These are phyloP conservation scores for Oceanites oceanicus DNA, from an alignment of 2,113 vertebrate genomes.

Conservation along the genomic window DNA sequence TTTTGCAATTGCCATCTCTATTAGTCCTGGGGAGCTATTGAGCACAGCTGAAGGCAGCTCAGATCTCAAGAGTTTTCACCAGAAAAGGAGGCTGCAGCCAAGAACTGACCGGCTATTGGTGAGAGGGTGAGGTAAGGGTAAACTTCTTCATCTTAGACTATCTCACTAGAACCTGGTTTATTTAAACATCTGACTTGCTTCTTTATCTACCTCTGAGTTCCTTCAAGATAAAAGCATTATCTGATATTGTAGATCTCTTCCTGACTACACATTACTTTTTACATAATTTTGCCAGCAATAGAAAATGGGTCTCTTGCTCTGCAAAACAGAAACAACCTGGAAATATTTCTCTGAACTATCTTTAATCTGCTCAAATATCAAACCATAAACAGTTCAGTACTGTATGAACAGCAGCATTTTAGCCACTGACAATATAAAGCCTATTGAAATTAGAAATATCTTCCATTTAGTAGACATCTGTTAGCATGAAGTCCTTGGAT, in stretches of 20 bases:
- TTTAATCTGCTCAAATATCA: background rate
- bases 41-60: background rate
- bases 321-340: background rate
- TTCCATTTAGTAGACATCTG: background rate
- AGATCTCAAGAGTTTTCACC: background rate
- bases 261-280: background rate
- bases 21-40: background rate
- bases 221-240: background rate
- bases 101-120: background rate
- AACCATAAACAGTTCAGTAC: background rate
- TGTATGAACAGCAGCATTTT: background rate
- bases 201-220: background rate
- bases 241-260: background rate
- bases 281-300: background rate
- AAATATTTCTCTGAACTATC: background rate
- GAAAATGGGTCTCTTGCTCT: background rate
- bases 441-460: background rate
- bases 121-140: background rate
- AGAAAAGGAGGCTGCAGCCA: background rate
- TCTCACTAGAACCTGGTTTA: background rate
- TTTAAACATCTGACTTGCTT: background rate
- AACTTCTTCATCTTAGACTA: background rate
- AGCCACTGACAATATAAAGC: background rate
- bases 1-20: background rate
- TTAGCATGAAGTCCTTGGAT: background rate